These are phyloP conservation scores for Drosophila arawakana DNA, from an alignment of 1,140 invertebrate species.

Conservation along the genomic window DNA sequence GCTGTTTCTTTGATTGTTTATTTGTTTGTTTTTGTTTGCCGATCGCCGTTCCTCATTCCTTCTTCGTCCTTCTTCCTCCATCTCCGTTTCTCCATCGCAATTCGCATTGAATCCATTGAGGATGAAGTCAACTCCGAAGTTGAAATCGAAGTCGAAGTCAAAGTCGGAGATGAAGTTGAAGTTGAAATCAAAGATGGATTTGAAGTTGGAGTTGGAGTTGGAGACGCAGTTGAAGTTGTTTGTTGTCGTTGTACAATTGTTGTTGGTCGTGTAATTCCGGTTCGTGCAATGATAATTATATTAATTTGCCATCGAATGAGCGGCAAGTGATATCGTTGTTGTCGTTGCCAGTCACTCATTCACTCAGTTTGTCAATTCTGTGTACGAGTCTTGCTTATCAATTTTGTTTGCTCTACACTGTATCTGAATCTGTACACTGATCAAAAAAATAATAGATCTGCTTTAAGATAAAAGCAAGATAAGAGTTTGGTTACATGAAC, in stretches of 20 bases:
- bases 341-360: slow-evolving; percentile 38
- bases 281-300: slow-evolving; percentile 83
- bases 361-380: slow-evolving; percentile 41
- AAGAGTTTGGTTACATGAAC: too few relatives aligned
- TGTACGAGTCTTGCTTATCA: slow-evolving; percentile 67
- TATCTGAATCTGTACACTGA: neutral
- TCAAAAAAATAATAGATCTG: too few relatives aligned
- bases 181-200: neutral
- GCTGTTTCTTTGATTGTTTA: slow-evolving; percentile 80
- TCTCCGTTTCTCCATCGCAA: neutral
- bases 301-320: slow-evolving; percentile 82
- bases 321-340: slow-evolving; percentile 61
- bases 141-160: neutral
- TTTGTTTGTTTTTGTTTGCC: slow-evolving; percentile 59
- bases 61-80: too few relatives aligned
- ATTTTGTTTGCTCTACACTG: slow-evolving; percentile 48
- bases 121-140: slow-evolving; percentile 15
- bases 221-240: neutral
- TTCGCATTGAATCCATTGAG: slow-evolving; percentile 20
- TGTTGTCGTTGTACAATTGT: slow-evolving; percentile 58
- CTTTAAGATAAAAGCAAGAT: too few relatives aligned
- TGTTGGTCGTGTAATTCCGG: slow-evolving; percentile 73
- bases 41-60: slow-evolving; percentile 15
- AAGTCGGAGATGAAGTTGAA: neutral
- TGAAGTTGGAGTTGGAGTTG: neutral